Base-by-base conservation (phyloP, 1,140 invertebrate species). In the Hycleus cichorii region DNA sequence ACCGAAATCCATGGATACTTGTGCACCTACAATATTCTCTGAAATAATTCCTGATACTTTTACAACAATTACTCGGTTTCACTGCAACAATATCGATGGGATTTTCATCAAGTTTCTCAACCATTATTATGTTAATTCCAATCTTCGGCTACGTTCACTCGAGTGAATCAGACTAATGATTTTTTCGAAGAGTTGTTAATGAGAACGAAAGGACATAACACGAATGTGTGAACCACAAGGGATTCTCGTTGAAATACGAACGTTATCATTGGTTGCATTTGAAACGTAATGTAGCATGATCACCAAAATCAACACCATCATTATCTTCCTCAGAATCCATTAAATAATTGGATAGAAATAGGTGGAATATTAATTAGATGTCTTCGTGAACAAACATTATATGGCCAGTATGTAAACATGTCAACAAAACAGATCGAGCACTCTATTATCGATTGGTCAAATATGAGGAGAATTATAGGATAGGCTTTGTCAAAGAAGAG, bases 1-100 rank as follows among this genome's bases (percentile, higher is more conserved):
- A 78, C 57, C 74, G 68, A 0, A 78, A 64, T 0, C 77, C 76
- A 57, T 78, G 77, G 11, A 78, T 65, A 25, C 75, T 74, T 2
- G 72, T 72, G 25, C 69, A 69, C 3, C 60, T 51, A 43, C 72
- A 72, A 55, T 76, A 77, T 46, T 76, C 73, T 6, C 56, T 52
- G 39, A 67, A 60, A 47, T 67, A 65, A 48, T 62, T 57, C n/a
- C 39, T 27, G 2, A 65, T 12, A 46, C 63, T 67, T 10, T 49
- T 54, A 42, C 38, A 52, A 47, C 44, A 32, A 5, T 12, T 11
- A 9, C 11, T 38, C n/a, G 42, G 42, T 18, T 18, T 18, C 42
- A 52, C 9, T 2, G n/a, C 24, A 44, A 18, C 39, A 24, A 43
- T 27, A 44, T 25, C 25, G 32, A 40, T 45, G 10, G 12, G 26